phyloP scores from a whole-genome alignment of 2,888 invertebrate species.

The Graphium colonna region DNA sequence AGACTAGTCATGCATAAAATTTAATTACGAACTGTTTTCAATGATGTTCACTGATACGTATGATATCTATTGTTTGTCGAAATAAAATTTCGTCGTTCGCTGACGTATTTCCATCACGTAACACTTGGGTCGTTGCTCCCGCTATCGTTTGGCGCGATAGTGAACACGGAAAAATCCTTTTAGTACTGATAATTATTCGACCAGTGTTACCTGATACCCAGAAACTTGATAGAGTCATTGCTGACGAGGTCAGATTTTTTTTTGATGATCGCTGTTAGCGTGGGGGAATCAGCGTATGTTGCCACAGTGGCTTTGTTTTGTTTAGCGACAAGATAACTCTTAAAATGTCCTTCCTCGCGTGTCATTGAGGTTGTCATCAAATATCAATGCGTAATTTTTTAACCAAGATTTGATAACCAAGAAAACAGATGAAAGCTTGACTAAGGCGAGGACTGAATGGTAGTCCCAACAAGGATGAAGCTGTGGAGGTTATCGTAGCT shows the following conservation, averaged over 20 bases:
- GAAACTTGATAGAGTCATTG: slow-evolving; percentile 30
- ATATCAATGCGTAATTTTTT: background rate
- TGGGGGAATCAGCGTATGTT: slow-evolving; percentile 24
- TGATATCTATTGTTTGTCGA: slow-evolving; percentile 2
- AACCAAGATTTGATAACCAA: no score
- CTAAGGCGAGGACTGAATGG: no score
- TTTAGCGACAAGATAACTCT: slow-evolving; percentile 36
- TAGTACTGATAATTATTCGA: slow-evolving; percentile 48
- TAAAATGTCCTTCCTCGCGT: slow-evolving; percentile 31
- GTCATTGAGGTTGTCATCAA: slow-evolving; percentile 7
- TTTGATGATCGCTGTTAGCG: background rate
- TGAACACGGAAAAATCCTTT: slow-evolving; percentile 68
- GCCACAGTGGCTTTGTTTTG: slow-evolving; percentile 34
- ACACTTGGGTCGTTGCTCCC: slow-evolving; percentile 59
- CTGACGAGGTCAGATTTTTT: slow-evolving; percentile 24
- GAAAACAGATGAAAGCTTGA: no score
- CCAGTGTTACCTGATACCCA: slow-evolving; percentile 45
- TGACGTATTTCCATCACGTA: slow-evolving; percentile 56
- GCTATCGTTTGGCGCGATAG: slow-evolving; percentile 68
- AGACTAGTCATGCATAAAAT: no score
- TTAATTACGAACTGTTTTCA: background rate
- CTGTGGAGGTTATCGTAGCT: no score
- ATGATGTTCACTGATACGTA: slow-evolving; percentile 16
- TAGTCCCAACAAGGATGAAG: no score
- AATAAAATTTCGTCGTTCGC: slow-evolving; percentile 9